Conservation (phyloP, 2,888 invertebrate genomes). For the Parnassius mnemosyne region DNA sequence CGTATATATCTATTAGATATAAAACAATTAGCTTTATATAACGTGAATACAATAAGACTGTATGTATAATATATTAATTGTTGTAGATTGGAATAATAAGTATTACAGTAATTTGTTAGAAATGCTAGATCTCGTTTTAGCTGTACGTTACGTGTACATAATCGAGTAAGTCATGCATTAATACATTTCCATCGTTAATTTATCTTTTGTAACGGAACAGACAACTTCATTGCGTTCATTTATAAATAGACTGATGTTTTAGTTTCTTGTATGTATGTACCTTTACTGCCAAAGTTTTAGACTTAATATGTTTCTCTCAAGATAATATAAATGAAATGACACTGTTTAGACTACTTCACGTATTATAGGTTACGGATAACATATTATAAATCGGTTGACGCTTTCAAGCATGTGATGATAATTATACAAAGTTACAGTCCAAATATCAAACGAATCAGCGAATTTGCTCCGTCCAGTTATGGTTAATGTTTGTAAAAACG, state of each 20-base stretch:
- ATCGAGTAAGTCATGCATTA: conserved; percentile 40
- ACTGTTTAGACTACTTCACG: conserved; percentile 7
- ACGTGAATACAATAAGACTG: conserved; percentile 67
- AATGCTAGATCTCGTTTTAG: conserved; percentile 75
- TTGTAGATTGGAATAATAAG: conserved; percentile 49
- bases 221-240: conserved; percentile 24
- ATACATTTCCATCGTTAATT: conserved; percentile 18
- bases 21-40: conserved; percentile 43
- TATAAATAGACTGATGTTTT: conserved; percentile 57
- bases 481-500: conserved; percentile 35
- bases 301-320: conserved; percentile 37
- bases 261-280: conserved; percentile 55
- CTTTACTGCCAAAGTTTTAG: conserved; percentile 74
- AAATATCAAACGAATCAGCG: conserved; percentile 46
- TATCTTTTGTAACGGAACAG: conserved; percentile 18
- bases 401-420: conserved; percentile 38
- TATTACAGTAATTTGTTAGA: conserved; percentile 56
- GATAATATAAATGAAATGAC: conserved; percentile 30
- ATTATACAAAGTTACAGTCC: conserved; percentile 31
- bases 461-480: conserved; percentile 70
- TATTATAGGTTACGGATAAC: conserved; percentile 14
- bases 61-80: conserved; percentile 47
- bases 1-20: conserved; percentile 6
- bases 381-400: conserved; percentile 21
- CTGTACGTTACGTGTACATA: conserved; percentile 40